These are phyloP conservation scores for Drosophila azteca DNA, from an alignment of 1,140 invertebrate species.

Conservation along the genomic window DNA sequence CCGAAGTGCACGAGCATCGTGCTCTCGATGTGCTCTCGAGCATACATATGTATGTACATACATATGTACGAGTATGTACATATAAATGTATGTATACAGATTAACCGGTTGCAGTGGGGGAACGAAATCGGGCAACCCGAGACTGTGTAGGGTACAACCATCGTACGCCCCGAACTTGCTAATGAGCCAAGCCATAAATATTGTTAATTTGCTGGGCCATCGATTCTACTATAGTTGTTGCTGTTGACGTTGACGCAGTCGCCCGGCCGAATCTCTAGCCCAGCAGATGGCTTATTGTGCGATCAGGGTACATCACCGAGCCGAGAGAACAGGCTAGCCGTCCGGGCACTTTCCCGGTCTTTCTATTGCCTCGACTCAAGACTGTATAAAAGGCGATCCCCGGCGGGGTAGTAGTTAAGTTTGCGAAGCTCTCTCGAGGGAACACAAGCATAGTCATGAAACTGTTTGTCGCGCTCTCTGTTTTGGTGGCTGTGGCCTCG, in stretches of 20 bases:
- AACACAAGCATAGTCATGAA: conserved; percentile 46
- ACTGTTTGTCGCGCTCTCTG: conserved; percentile 52
- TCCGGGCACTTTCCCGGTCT: neutral
- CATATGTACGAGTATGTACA: too few relatives aligned
- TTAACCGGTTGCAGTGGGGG: conserved; percentile 39
- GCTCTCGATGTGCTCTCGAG: too few relatives aligned
- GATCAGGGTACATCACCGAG: too few relatives aligned
- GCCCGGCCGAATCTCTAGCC: conserved; percentile 6
- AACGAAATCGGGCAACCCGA: conserved; percentile 5
- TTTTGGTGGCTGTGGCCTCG: conserved; percentile 41
- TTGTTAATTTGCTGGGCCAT: conserved; percentile 13
- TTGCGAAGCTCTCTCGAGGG: conserved; percentile 27
- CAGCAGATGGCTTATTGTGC: neutral
- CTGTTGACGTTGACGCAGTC: conserved; percentile 13
- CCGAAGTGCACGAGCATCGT: too few relatives aligned
- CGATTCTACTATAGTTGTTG: neutral
- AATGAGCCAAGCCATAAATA: conserved; percentile 44
- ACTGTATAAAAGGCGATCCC: conserved; percentile 42
- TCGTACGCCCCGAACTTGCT: conserved; percentile 36
- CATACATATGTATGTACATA: too few relatives aligned
- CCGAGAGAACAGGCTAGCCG: too few relatives aligned
- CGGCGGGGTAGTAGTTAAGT: conserved; percentile 26
- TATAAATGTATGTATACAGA: too few relatives aligned
- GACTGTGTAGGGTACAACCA: conserved; percentile 10
- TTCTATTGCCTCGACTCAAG: conserved; percentile 6